A percentile compares a stretch with the other conserved stretches of the same genome.
These are phyloP conservation scores for Meloidogyne exigua DNA, from an alignment of 1,140 invertebrate genomes.

Conservation along the genomic window DNA sequence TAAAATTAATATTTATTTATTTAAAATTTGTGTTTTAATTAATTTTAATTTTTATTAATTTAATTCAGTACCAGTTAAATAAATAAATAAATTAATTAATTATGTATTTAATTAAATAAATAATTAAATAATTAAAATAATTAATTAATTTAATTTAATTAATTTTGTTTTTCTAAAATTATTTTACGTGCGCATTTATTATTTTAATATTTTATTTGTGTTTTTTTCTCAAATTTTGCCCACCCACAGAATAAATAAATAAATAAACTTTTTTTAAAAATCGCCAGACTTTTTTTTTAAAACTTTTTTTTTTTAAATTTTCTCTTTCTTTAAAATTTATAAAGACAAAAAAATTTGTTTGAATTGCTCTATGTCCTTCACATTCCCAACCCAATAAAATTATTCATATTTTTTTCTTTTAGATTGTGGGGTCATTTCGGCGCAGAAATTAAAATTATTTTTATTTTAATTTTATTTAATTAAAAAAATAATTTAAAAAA, in stretches of 20 bases:
- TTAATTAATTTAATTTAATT: background rate
- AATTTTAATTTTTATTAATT: no score
- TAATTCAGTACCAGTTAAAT: no score
- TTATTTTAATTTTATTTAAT: no score
- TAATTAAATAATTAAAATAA: background rate
- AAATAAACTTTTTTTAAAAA: background rate
- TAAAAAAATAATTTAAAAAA: no score
- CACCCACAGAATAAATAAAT: slow-evolving; percentile 2
- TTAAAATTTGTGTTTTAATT: no score
- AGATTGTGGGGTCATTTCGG: background rate
- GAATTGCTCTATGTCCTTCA: background rate
- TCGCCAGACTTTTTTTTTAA: background rate
- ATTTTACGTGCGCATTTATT: background rate
- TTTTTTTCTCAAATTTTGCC: background rate
- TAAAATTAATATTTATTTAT: no score
- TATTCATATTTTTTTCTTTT: background rate
- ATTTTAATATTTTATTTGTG: background rate
- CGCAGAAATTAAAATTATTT: no score
- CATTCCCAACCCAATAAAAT: background rate
- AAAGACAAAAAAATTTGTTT: background rate
- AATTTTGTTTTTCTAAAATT: background rate
- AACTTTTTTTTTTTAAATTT: background rate
- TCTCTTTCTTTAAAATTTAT: background rate
- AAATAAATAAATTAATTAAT: no score
- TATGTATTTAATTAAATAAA: no score